Base-by-base conservation (phyloP, 1,140 invertebrate genomes). In the Caenorhabditis tropicalis region DNA sequence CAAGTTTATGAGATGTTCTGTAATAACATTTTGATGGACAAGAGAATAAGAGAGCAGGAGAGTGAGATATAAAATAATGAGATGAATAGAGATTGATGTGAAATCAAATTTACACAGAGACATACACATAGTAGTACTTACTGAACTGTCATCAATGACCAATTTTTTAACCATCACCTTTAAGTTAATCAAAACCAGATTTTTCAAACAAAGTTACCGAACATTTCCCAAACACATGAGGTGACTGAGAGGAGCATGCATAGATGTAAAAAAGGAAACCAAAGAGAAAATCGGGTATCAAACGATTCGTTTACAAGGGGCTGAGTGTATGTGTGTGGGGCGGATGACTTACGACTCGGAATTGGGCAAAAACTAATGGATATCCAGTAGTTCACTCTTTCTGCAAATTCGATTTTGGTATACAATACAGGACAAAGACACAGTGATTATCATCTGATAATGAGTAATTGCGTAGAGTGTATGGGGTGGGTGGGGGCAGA, bases 321-420 rank as follows among this genome's bases (percentile, higher is more conserved):
- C n/a, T n/a, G n/a, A 33, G 29, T n/a, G 15, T 16, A 15, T 43
- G 29, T 16, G 49, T 16, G n/a, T 21, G 29, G 65, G 65, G 65
- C 19, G 16, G 36, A 74, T 74, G 65, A 74, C 65, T 74, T 74
- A 74, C 65, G 65, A 74, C 65, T 74, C 65, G n/a, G 36, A 74
- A 43, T 74, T 74, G 65, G 65, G 65, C 65, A 74, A 74, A 74
- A 74, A 74, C 65, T 74, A 74, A 74, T 74, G 65, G 65, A 46
- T 33, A 16, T 65, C 65, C 65, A 74, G 65, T 74, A 74, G 65
- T 74, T 74, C 65, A 74, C 6, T 74, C n/a, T 74, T 74, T 74
- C 65, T 74, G 65, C 65, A 74, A 74, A 74, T 74, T 74, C 65
- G 65, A 46, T 74, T 74, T 74, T 74, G 65, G 21, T 43, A 74